A percentile compares a stretch with the other conserved stretches of the same genome.
Evolutionary conservation across 1,140 invertebrate species (phyloP).

Genomic region (Drosophila arizonae): DNA sequence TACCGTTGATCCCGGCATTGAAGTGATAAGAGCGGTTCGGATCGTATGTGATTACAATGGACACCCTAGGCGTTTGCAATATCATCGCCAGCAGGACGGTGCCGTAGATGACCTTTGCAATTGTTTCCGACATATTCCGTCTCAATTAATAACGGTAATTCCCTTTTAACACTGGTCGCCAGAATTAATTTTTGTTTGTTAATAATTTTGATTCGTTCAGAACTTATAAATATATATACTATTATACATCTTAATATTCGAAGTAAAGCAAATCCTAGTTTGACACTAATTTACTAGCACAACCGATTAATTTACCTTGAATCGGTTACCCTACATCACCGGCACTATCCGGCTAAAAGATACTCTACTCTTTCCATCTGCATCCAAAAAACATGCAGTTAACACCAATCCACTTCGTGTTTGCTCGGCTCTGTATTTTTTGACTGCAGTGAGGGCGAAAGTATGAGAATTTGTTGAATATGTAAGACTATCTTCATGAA

Average conservation of each 20-base stretch:
- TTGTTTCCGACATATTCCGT: background rate
- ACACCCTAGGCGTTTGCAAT: background rate
- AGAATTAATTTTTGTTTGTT: background rate
- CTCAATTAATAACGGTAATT: background rate
- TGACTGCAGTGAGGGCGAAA: too few species aligned
- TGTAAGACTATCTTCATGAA: too few species aligned
- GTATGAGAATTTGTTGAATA: too few species aligned
- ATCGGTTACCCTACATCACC: too few species aligned
- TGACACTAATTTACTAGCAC: background rate
- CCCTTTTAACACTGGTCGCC: background rate
- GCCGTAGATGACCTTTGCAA: background rate
- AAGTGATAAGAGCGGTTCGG: background rate
- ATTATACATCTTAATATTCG: background rate
- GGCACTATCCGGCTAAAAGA: too few species aligned
- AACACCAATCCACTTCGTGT: too few species aligned
- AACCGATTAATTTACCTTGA: background rate
- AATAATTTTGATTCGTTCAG: background rate
- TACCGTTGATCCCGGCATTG: background rate
- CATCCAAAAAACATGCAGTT: too few species aligned
- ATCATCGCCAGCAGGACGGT: background rate
- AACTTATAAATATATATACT: constrained; percentile 5
- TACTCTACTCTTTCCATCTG: too few species aligned
- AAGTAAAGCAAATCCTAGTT: background rate
- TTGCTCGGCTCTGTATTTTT: too few species aligned
- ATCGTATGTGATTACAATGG: background rate